Percentiles rank a stretch among this genome's conserved stretches.
Evolutionary conservation across 2,888 invertebrate genomes (phyloP).

Genomic region (Ochropleura plecta): DNA sequence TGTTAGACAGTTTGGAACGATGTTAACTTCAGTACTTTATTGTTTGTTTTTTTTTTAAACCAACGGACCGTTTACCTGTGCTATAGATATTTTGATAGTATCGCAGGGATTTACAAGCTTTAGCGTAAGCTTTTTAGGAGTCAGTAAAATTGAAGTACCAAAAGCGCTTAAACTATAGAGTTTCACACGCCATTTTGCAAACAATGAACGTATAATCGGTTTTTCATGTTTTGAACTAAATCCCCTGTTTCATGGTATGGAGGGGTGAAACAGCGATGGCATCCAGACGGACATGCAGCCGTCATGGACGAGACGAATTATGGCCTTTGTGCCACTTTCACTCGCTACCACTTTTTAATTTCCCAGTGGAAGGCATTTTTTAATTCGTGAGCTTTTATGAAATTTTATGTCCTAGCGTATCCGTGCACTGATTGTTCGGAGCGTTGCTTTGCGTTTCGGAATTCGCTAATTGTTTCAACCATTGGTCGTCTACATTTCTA

Average conservation of each 20-base stretch:
- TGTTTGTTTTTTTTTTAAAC: constrained; percentile 47
- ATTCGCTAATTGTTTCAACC: constrained; percentile 78
- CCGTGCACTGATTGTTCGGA: constrained; percentile 78
- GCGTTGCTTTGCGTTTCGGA: constrained; percentile 71
- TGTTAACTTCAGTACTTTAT: constrained; percentile 34
- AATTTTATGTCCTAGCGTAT: constrained; percentile 82
- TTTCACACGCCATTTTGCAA: constrained; percentile 79
- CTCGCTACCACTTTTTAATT: constrained; percentile 85
- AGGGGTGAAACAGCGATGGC: constrained; percentile 69
- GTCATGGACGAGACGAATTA: constrained; percentile 86
- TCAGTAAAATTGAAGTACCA: constrained; percentile 83
- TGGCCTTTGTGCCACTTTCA: constrained; percentile 88
- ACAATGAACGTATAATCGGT: constrained; percentile 85
- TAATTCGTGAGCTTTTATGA: constrained; percentile 86
- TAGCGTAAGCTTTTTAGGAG: constrained; percentile 81
- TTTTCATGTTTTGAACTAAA: constrained; percentile 86
- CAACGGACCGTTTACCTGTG: constrained; percentile 41
- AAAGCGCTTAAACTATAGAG: constrained; percentile 79
- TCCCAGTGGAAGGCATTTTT: constrained; percentile 85
- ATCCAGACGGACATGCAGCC: constrained; percentile 79
- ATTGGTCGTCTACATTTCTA: constrained; percentile 65
- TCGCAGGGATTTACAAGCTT: constrained; percentile 74
- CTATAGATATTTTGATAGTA: constrained; percentile 70
- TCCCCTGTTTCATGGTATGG: constrained; percentile 78
- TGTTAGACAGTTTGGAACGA: constrained; percentile 23